Evolutionary conservation across 2,888 invertebrate species (phyloP).

Genomic region (Teleiodes luculella): DNA sequence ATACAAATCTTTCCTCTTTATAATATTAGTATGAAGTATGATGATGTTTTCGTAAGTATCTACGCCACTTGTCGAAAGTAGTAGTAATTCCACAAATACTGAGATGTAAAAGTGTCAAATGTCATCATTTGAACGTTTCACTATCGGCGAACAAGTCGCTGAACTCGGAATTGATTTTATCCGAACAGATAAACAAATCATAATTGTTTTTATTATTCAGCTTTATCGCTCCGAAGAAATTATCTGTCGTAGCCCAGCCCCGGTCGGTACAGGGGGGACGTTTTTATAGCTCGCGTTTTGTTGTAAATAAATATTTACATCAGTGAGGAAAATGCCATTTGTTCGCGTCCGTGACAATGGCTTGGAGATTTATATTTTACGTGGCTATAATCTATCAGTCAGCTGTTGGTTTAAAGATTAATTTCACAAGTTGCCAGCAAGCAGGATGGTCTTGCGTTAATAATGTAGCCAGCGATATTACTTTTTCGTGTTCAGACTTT

Average conservation of each 20-base stretch:
- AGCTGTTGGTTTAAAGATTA: conserved; percentile 50
- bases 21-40: no score
- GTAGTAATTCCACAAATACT: no score
- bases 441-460: conserved; percentile 67
- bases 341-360: conserved; percentile 32
- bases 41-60: no score
- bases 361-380: conserved; percentile 25
- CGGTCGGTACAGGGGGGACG: conserved; percentile 40
- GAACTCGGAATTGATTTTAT: conserved; percentile 27
- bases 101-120: conserved; percentile 7
- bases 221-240: conserved; percentile 25
- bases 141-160: conserved; percentile 13
- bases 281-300: conserved; percentile 44
- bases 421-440: conserved; percentile 62
- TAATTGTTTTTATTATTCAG: conserved; percentile 37
- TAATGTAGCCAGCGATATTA: conserved; percentile 50
- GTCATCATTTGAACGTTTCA: not conserved
- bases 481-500: conserved; percentile 51
- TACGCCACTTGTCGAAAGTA: no score
- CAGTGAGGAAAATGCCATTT: conserved; percentile 26
- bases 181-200: conserved; percentile 41
- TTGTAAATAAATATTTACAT: conserved; percentile 25
- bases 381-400: conserved; percentile 32
- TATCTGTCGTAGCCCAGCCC: conserved; percentile 56
- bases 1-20: no score